phyloP scores from a whole-genome alignment of 2,797 vertebrate genomes.

The Furcifer pardalis region DNA sequence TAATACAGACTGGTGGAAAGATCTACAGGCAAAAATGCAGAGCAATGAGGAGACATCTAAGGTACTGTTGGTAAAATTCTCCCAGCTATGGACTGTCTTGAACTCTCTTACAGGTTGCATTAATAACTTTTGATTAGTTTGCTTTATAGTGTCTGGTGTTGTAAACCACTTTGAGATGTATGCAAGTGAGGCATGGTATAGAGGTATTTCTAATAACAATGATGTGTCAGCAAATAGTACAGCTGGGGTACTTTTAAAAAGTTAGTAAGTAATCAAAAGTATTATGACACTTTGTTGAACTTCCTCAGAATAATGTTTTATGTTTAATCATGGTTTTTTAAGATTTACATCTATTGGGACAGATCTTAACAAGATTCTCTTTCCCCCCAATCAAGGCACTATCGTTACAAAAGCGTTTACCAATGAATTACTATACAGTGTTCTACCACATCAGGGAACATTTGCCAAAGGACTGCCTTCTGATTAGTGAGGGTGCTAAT shows the following conservation, averaged over 20 bases:
- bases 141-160: neutral
- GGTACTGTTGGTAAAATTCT: slow-evolving; percentile 70
- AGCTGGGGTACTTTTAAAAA: slow-evolving; percentile 6
- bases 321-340: neutral
- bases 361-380: slow-evolving; percentile 12
- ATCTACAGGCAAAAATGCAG: slow-evolving; percentile 83
- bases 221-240: neutral
- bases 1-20: slow-evolving; percentile 88
- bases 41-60: slow-evolving; percentile 85
- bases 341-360: neutral
- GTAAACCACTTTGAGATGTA: neutral
- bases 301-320: neutral
- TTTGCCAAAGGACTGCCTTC: slow-evolving; percentile 88
- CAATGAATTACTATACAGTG: slow-evolving; percentile 96
- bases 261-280: neutral
- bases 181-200: neutral
- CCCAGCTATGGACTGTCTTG: neutral
- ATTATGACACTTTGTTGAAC: accelerated
- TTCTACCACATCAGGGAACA: slow-evolving; percentile 88
- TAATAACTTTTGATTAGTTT: neutral
- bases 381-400: slow-evolving; percentile 76
- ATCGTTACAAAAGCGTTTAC: slow-evolving; percentile 78
- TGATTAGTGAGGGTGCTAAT: slow-evolving; percentile 96
- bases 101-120: neutral
- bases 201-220: neutral